Evolutionary conservation across 2,797 vertebrate genomes (phyloP), one percentile per base, ranked within the genome.

Genomic region (Manis pentadactyla): DNA sequence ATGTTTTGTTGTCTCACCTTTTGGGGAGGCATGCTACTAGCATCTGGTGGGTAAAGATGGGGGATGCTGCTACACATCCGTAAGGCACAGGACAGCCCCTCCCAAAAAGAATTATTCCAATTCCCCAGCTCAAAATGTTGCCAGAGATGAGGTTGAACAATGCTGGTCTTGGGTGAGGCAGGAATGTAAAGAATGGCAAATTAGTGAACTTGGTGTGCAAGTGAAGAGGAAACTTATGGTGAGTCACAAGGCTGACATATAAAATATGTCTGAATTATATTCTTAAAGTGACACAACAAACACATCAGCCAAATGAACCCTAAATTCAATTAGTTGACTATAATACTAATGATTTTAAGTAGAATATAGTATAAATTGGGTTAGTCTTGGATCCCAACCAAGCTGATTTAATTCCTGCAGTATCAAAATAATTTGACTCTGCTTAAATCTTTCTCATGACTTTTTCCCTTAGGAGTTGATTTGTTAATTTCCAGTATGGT

Each of bases 401-500:
- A 93, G 86, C 59, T n/a, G 81, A 93, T 77, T 95, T 84, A 83
- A 94, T 93, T 94, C 71, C 59, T 93, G 39, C 92, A 93, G 64
- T 66, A 78, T 27, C 17, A 84, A 93, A 84, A 95, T 66, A 87
- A 83, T 94, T 95, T 94, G 79, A 17, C 59, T 95, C 23, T 81
- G 55, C 53, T 95, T 87, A 77, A 83, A 71, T 85, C 39, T 87
- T 97, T 95, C 93, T 85, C 14, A 73, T 87, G 64, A 79, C 46
- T 27, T 64, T 23, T 31, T 90, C 49, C 13, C 15, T 66, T 31
- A 39, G 49, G 49, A 92, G 7, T 84, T 68, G 27, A 77, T 77
- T 83, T 18, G 12, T 57, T 93, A 87, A 75, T 68, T 87, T n/a
- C 55, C 21, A 88, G 82, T 49, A 74, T 95, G 31, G 23, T 37